Percentiles rank a stretch among this genome's conserved stretches.
phyloP scores from a whole-genome alignment of 1,140 invertebrate species.

The Eupristina koningsbergeri region DNA sequence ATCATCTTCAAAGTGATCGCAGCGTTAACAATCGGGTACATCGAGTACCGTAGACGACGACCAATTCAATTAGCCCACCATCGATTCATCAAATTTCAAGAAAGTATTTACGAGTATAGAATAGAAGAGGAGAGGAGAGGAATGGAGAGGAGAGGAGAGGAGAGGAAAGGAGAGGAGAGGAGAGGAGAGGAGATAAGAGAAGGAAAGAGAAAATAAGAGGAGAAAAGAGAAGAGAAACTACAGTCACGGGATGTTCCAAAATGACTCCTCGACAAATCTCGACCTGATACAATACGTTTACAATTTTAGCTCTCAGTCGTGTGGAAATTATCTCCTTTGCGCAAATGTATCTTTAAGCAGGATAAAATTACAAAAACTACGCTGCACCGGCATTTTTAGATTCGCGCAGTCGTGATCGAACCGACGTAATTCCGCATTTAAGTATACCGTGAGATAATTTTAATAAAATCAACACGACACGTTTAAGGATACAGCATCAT shows the following conservation, averaged over 20 bases:
- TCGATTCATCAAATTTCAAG: slow-evolving; percentile 9
- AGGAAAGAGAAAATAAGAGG: too few species aligned
- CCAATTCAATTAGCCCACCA: not conserved
- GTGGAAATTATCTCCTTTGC: not conserved
- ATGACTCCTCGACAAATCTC: not conserved
- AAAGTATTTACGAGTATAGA: slow-evolving; percentile 7
- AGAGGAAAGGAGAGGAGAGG: too few species aligned
- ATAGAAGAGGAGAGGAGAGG: too few species aligned
- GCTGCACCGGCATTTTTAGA: too few species aligned
- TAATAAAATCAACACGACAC: not conserved
- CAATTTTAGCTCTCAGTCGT: not conserved
- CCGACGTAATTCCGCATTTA: too few species aligned
- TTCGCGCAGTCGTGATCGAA: not conserved
- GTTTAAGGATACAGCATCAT: too few species aligned
- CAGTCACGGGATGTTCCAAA: not conserved
- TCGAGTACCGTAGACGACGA: not conserved
- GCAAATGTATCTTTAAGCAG: not conserved
- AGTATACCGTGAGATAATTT: not conserved
- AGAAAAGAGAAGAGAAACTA: not conserved
- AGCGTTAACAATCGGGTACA: not conserved
- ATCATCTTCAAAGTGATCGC: not conserved
- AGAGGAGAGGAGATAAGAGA: too few species aligned
- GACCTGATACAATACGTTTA: not conserved
- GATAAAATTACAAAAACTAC: too few species aligned
- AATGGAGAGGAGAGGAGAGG: too few species aligned